These are phyloP conservation scores for Gymnocypris eckloni DNA, from an alignment of 2,797 vertebrate genomes.

Conservation along the genomic window DNA sequence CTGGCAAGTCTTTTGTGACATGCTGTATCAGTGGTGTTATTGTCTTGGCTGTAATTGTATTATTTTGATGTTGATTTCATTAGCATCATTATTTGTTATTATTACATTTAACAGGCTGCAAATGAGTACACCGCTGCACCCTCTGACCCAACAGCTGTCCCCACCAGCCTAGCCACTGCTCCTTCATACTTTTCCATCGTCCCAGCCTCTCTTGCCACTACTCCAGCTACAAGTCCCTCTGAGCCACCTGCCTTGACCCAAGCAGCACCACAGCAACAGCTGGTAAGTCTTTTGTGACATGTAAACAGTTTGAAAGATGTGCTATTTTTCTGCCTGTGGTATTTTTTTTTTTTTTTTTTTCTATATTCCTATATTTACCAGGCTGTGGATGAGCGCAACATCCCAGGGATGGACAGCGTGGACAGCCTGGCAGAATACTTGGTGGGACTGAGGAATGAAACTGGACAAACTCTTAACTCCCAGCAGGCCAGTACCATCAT, in stretches of 20 bases:
- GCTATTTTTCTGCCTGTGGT: neutral
- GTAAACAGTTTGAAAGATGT: neutral
- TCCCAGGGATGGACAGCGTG: constrained; percentile 39
- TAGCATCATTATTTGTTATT: no score
- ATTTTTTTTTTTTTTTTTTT: neutral
- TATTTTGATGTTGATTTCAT: no score
- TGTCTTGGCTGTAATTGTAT: no score
- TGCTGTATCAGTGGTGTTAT: no score
- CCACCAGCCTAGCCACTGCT: neutral
- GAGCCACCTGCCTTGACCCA: neutral
- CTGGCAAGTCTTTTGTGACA: no score
- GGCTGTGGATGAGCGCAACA: constrained; percentile 23
- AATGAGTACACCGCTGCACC: neutral
- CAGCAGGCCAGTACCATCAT: constrained; percentile 26
- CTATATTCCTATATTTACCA: constrained; percentile 5
- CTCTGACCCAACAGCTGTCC: neutral
- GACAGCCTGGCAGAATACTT: constrained; percentile 47
- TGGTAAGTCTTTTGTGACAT: neutral
- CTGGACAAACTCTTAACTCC: neutral
- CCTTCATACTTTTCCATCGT: neutral
- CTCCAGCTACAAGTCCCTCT: neutral
- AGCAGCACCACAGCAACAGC: constrained; percentile 17
- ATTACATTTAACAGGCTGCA: no score
- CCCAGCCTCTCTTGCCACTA: neutral
- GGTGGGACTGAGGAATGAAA: constrained; percentile 28